Percentiles rank a stretch among this genome's conserved stretches.
Conservation (phyloP, 1,140 invertebrate species). For the Amyelois transitella region DNA sequence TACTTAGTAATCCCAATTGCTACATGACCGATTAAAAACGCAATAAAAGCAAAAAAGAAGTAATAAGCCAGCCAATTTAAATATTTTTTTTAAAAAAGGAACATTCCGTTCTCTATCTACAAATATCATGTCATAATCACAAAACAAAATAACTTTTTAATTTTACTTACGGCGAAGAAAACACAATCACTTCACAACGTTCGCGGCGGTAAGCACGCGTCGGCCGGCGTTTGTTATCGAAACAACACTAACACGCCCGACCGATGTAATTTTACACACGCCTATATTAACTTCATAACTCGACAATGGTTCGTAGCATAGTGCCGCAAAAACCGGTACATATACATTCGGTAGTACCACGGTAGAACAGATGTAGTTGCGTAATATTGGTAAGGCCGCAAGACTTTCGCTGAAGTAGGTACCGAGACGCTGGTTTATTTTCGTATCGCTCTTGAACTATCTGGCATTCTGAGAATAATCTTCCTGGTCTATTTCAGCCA, state of each 20-base stretch:
- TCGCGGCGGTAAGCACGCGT: constrained; percentile 34
- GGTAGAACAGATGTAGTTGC: constrained; percentile 34
- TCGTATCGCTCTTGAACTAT: not conserved
- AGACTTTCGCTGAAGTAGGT: constrained; percentile 32
- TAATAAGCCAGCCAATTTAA: too few species aligned
- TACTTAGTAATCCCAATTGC: too few species aligned
- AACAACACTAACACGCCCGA: constrained; percentile 43
- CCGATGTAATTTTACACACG: constrained; percentile 2
- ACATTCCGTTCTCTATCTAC: too few species aligned
- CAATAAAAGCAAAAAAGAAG: too few species aligned
- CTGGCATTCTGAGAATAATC: not conserved
- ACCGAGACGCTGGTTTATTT: not conserved
- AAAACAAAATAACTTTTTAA: not conserved
- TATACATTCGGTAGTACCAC: constrained; percentile 34
- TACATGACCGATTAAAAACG: too few species aligned
- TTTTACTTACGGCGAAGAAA: not conserved
- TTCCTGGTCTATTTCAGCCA: not conserved
- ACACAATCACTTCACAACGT: not conserved
- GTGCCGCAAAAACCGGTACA: constrained; percentile 45
- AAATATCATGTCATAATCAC: too few species aligned
- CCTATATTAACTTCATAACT: constrained; percentile 32
- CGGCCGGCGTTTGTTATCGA: constrained; percentile 46
- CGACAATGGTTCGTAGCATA: constrained; percentile 45
- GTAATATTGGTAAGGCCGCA: constrained; percentile 32
- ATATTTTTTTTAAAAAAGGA: too few species aligned